These are phyloP conservation scores for Phalacrocorax carbo DNA, from an alignment of 2,113 vertebrate genomes.

Conservation along the genomic window DNA sequence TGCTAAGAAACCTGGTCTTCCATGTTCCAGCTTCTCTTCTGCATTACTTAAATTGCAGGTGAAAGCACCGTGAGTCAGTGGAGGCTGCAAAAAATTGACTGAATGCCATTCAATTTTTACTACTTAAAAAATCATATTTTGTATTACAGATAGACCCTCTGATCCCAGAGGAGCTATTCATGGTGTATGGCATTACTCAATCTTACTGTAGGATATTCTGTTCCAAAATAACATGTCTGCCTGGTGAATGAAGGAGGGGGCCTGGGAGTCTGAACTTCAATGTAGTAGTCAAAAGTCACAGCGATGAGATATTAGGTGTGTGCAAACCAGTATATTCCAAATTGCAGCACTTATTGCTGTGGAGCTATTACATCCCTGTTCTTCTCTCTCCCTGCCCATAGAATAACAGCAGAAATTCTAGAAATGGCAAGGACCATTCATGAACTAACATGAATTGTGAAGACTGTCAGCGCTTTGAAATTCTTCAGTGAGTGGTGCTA, in stretches of 20 bases:
- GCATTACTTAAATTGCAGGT: constrained; percentile 8
- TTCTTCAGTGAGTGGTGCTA: not conserved
- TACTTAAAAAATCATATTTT: not conserved
- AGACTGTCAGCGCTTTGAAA: not conserved
- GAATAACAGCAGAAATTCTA: not conserved
- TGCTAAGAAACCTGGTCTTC: not conserved
- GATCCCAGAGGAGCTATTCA: not conserved
- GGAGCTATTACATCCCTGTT: not conserved
- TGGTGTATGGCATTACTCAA: not conserved
- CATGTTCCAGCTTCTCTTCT: not conserved
- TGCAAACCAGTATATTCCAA: not conserved
- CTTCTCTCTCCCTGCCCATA: not conserved
- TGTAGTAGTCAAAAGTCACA: not conserved
- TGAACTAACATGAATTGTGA: not conserved
- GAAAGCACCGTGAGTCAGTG: not conserved
- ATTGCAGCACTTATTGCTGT: not conserved
- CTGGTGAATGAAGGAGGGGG: not conserved
- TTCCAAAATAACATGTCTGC: not conserved
- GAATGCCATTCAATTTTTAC: not conserved
- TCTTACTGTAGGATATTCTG: not conserved
- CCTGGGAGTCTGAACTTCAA: not conserved
- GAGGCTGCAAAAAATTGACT: not conserved
- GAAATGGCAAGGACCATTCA: not conserved
- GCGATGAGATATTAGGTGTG: not conserved
- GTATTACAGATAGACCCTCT: not conserved